Evolutionary conservation across 1,140 invertebrate species (phyloP).

Genomic region (Daktulosphaira vitifoliae): DNA sequence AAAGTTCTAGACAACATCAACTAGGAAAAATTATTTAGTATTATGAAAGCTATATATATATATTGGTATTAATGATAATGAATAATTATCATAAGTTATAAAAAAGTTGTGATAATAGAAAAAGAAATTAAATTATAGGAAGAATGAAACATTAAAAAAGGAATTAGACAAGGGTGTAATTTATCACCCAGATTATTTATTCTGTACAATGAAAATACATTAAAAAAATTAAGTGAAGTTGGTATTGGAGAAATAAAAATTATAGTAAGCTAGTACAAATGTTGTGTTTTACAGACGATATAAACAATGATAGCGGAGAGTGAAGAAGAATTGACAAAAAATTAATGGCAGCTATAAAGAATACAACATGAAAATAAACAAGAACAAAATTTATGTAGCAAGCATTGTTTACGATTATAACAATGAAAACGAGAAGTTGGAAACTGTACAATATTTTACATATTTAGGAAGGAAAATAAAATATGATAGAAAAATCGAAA

Average conservation of each 20-base stretch:
- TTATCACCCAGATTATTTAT: not conserved
- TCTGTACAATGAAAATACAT: not conserved
- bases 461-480: too few species aligned
- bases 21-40: too few species aligned
- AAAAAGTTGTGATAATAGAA: too few species aligned
- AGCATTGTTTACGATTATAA: not conserved
- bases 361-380: not conserved
- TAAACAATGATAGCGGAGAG: not conserved
- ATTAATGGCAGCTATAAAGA: not conserved
- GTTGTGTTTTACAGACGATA: not conserved
- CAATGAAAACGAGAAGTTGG: not conserved
- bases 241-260: not conserved
- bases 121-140: too few species aligned
- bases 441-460: not conserved
- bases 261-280: slow-evolving; percentile 5
- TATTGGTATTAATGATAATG: too few species aligned
- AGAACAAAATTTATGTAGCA: not conserved
- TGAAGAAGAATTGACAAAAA: slow-evolving; percentile 1
- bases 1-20: too few species aligned
- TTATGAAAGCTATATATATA: too few species aligned
- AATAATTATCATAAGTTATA: too few species aligned
- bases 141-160: too few species aligned
- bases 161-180: too few species aligned
- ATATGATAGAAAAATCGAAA: not conserved
- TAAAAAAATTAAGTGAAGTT: not conserved